These are phyloP conservation scores for Bellardia bayeri DNA, from an alignment of 2,888 invertebrate species.

Conservation along the genomic window DNA sequence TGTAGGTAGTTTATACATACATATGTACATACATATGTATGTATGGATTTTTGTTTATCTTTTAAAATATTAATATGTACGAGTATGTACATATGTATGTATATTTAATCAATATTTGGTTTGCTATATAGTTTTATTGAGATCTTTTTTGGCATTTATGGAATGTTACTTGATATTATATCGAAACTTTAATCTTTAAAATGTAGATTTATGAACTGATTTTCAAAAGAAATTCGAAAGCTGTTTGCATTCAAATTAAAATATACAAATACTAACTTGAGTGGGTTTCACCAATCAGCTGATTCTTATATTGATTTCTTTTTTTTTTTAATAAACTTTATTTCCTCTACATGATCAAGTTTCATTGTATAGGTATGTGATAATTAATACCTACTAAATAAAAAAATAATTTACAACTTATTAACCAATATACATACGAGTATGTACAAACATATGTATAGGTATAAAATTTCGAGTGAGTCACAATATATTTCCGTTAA, in stretches of 20 bases:
- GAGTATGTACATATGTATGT: too few species aligned
- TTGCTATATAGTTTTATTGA: not conserved
- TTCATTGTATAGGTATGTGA: not conserved
- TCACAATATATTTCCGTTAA: slow-evolving; percentile 31
- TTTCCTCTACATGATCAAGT: not conserved
- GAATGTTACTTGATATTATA: not conserved
- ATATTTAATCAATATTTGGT: too few species aligned
- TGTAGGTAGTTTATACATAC: too few species aligned
- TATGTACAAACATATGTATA: not conserved
- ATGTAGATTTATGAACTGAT: not conserved
- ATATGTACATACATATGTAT: too few species aligned
- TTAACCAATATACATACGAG: not conserved
- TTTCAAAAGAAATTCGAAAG: slow-evolving; percentile 1
- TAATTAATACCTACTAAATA: not conserved
- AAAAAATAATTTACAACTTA: slow-evolving; percentile 13
- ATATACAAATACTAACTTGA: not conserved
- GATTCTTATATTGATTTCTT: not conserved
- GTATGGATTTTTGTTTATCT: too few species aligned
- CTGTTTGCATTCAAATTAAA: not conserved
- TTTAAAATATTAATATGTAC: too few species aligned
- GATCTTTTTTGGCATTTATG: not conserved
- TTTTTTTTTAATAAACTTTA: not conserved
- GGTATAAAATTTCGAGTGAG: slow-evolving; percentile 3
- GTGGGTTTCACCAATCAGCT: not conserved
- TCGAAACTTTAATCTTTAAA: not conserved